Percentiles rank a stretch among this genome's conserved stretches.
Conservation (phyloP, 2,113 vertebrate genomes). For the Scytalopus superciliaris region DNA sequence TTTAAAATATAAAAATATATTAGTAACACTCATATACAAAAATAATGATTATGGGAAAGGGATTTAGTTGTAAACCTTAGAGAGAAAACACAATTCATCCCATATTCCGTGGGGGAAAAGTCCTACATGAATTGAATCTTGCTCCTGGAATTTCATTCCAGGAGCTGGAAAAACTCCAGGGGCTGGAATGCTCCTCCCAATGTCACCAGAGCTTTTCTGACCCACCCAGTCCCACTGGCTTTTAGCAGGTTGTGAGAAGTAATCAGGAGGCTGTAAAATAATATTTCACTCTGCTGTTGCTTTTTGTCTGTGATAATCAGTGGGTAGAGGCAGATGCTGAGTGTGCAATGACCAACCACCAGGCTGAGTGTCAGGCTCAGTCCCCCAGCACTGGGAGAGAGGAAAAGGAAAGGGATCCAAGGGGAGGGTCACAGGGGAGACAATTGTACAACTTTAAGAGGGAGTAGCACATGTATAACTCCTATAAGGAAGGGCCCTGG, state of each 20-base stretch:
- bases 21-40: not conserved
- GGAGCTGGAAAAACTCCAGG: not conserved
- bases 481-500: not conserved
- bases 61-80: slow-evolving; percentile 21
- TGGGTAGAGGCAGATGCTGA: not conserved
- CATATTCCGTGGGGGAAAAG: not conserved
- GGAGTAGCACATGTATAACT: not conserved
- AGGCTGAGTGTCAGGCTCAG: not conserved
- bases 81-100: slow-evolving; percentile 24
- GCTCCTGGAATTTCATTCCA: not conserved
- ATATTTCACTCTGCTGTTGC: slow-evolving; percentile 3
- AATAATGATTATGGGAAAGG: slow-evolving; percentile 3
- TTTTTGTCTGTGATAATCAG: not conserved
- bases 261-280: slow-evolving; percentile 35
- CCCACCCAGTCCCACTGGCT: slow-evolving; percentile 28
- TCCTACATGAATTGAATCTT: not conserved
- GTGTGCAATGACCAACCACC: not conserved
- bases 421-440: not conserved
- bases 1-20: slow-evolving; percentile 21
- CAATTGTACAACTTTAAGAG: not conserved
- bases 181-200: not conserved
- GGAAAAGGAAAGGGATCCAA: not conserved
- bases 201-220: not conserved
- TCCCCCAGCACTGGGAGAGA: not conserved
- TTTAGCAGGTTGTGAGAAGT: slow-evolving; percentile 34